A percentile compares a stretch with the other conserved stretches of the same genome.
These are phyloP conservation scores for Notamacropus eugenii DNA, from an alignment of 2,797 vertebrate species.

Conservation along the genomic window DNA sequence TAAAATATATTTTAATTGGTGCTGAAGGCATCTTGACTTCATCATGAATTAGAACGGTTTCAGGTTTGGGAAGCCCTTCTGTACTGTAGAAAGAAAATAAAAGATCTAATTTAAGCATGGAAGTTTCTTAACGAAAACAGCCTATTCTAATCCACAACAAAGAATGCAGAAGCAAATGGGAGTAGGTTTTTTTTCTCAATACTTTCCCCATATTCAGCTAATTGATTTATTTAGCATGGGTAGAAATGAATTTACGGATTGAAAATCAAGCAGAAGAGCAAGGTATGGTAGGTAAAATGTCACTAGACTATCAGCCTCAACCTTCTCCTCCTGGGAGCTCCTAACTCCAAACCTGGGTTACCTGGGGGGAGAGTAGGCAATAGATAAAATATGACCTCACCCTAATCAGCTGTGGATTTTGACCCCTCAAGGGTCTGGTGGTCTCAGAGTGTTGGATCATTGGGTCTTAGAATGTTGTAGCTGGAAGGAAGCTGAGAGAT, in stretches of 20 bases:
- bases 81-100: slow-evolving; percentile 61
- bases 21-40: slow-evolving; percentile 65
- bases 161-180: not conserved
- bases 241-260: slow-evolving; percentile 46
- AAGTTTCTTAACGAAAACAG: slow-evolving; percentile 56
- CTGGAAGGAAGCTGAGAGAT: not conserved
- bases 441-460: not conserved
- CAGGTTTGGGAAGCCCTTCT: slow-evolving; percentile 64
- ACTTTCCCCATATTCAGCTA: slow-evolving; percentile 44
- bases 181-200: not conserved
- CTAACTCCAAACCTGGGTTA: not conserved
- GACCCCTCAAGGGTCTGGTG: not conserved
- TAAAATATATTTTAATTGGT: slow-evolving; percentile 71
- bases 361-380: not conserved
- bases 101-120: slow-evolving; percentile 64
- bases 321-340: not conserved
- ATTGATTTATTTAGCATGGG: slow-evolving; percentile 57
- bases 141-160: not conserved
- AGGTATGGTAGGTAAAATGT: not conserved
- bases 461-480: not conserved
- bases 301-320: not conserved
- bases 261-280: not conserved
- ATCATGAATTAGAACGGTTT: slow-evolving; percentile 73
- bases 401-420: not conserved
- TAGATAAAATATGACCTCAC: not conserved